Conservation (phyloP, 2,113 vertebrate species). For the Eurystomus gularis region DNA sequence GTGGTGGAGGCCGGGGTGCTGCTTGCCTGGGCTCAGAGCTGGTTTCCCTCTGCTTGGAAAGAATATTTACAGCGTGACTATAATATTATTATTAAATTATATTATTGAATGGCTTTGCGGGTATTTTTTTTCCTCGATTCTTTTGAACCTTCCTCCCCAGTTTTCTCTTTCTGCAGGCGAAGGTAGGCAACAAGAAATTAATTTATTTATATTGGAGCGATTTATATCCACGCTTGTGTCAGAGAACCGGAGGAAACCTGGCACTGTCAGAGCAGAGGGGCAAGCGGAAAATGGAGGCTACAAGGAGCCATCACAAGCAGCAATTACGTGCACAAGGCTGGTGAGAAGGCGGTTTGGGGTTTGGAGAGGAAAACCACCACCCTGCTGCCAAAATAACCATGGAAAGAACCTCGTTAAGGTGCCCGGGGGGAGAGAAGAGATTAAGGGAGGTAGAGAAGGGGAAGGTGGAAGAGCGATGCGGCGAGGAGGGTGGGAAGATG, state of each 20-base stretch:
- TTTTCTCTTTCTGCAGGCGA: fast-evolving
- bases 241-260: background rate
- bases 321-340: background rate
- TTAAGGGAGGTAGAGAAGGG: background rate
- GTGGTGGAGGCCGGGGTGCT: fast-evolving
- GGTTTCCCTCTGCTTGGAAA: background rate
- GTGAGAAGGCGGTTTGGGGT: background rate
- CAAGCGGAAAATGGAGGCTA: conserved; percentile 46
- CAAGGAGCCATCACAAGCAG: background rate
- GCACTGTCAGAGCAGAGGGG: background rate
- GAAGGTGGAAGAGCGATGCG: background rate
- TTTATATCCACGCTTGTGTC: fast-evolving
- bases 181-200: background rate
- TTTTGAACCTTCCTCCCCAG: background rate
- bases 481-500: background rate
- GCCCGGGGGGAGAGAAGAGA: background rate
- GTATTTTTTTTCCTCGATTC: background rate
- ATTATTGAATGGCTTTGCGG: fast-evolving
- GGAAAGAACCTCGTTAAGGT: background rate
- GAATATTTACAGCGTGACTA: fast-evolving
- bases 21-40: fast-evolving
- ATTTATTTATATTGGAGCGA: background rate
- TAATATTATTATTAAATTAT: background rate
- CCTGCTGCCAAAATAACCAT: fast-evolving
- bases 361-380: background rate